Base-by-base conservation (phyloP, 2,888 invertebrate species). In the Amphipyra tragopoginis region DNA sequence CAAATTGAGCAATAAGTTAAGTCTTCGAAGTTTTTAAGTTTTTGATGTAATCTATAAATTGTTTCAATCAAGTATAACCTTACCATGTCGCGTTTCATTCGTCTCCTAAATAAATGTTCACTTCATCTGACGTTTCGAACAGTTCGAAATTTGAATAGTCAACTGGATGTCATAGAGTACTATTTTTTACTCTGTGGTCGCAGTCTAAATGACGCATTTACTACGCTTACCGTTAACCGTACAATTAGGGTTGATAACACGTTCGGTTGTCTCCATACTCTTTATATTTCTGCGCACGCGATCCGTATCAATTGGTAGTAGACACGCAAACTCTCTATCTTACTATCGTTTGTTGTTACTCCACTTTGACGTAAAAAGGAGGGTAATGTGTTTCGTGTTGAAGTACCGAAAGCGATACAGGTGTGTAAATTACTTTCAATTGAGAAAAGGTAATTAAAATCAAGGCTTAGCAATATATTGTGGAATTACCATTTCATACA, bases 261-360 rank as follows among this genome's bases (percentile, higher is more conserved):
- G 49, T 52, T 59, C 61, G 49, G 11, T 47, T 56, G 74, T 73
- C 69, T 69, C 62, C 44, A 63, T n/a, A 60, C 26, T 42, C 44
- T 10, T 73, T 51, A 54, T 71, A 57, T 43, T 50, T 58, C 36
- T 53, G 13, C 29, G 43, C 72, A 72, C 74, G 72, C 72, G 63
- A 72, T 42, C 8, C 14, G n/a, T 72, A 58, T 56, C 63, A 69
- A 72, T 60, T 54, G 59, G 13, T 44, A 43, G 43, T 8, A 26
- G 50, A 21, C 72, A 72, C 72, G 72, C 69, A 5, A 68, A 74
- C 74, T 65, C 66, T 66, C 66, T 62, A 50, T 68, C 69, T 69
- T 63, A 54, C 69, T 63, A 74, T 69, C 45, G 52, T 65, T 63
- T 63, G 54, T 71, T 65, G 65, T 65, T 68, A 75, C 60, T 56